Base-by-base conservation (phyloP, 2,113 vertebrate genomes). In the Cisticola juncidis region DNA sequence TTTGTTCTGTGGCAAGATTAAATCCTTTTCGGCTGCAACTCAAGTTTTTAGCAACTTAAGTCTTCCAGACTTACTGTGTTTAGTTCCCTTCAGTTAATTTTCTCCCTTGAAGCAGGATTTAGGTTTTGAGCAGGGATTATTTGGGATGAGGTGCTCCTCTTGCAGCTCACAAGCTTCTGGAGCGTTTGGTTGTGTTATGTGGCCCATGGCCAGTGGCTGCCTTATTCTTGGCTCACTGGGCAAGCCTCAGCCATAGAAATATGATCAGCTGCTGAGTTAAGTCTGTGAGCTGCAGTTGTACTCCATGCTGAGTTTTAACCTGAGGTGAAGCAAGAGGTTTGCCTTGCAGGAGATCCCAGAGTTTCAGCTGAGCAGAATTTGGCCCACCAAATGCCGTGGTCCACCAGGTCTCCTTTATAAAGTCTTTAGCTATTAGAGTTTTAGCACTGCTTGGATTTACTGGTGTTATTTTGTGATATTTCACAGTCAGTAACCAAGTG, bases 401-500 rank as follows among this genome's bases (percentile, higher is more conserved):
- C 53, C 25, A 45, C 62, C n/a, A 38, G n/a, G 19, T 72, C 23
- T 82, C 24, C n/a, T 13, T 86, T 71, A 38, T 9, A 12, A 85
- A 90, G 42, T 50, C 74, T 72, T 85, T 40, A 70, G 76, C 51
- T 94, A 7, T 88, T 93, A 24, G 28, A 57, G 57, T 91, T 86
- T 18, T 40, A 86, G 76, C 65, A 35, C 15, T 31, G 6, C 23
- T 9, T 68, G 80, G 80, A 96, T 94, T 94, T 92, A 81, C 44
- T 42, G 77, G 21, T 74, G 48, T 81, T 88, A 64, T 44, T 95
- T 86, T 76, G 40, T 14, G 47, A 12, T 91, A 88, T 71, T 96
- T 92, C 51, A 94, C 85, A 85, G 73, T 87, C 70, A 78, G 28
- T 86, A 93, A 69, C 64, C 90, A 74, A 65, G 90, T 81, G 68